Evolutionary conservation across 1,140 invertebrate genomes (phyloP).

Genomic region (Penaeus japonicus): DNA sequence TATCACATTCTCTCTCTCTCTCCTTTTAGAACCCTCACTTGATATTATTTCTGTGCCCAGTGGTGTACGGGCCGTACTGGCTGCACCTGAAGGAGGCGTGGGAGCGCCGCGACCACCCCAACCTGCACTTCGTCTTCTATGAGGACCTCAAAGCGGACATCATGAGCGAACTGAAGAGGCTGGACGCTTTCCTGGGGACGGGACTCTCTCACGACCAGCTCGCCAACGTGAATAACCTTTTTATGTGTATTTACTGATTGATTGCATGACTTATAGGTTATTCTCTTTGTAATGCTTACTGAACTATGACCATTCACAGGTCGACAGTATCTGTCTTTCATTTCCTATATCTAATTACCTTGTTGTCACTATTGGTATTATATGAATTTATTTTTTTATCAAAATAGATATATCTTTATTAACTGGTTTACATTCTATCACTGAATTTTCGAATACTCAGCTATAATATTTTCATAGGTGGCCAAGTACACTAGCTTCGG

Average conservation of each 20-base stretch:
- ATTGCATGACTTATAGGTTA: too few relatives aligned
- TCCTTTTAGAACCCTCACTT: too few relatives aligned
- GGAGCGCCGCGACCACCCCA: neutral
- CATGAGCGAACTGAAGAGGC: neutral
- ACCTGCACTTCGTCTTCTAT: slow-evolving; percentile 8
- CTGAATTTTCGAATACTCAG: neutral
- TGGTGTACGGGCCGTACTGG: slow-evolving; percentile 2
- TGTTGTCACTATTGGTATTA: too few relatives aligned
- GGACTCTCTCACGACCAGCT: neutral
- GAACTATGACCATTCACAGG: too few relatives aligned
- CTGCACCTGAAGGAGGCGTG: slow-evolving; percentile 15
- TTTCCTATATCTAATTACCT: too few relatives aligned
- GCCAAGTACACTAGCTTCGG: neutral
- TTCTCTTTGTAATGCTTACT: too few relatives aligned
- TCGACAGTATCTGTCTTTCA: too few relatives aligned
- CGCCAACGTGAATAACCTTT: neutral
- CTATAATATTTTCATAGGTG: neutral
- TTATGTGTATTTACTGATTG: neutral
- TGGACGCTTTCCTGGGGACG: neutral
- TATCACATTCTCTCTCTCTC: too few relatives aligned
- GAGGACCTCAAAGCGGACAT: neutral
- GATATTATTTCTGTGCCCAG: neutral
- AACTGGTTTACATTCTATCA: neutral
- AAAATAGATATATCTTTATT: too few relatives aligned
- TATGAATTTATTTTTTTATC: too few relatives aligned